Evolutionary conservation across 2,888 invertebrate genomes (phyloP).

Genomic region (Drosophila kanekoi): DNA sequence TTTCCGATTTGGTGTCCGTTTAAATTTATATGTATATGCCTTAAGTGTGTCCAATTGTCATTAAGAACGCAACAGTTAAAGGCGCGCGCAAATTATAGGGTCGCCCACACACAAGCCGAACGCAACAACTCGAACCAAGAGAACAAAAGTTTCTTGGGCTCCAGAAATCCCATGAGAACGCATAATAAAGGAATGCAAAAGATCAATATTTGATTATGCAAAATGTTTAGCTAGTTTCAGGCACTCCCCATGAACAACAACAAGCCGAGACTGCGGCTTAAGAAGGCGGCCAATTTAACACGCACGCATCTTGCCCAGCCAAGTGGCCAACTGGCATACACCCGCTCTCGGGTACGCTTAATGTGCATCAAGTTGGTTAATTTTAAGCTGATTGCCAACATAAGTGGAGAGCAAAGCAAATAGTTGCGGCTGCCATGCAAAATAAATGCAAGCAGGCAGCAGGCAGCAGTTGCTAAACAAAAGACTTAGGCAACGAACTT

Average conservation of each 20-base stretch:
- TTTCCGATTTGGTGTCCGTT: slow-evolving; percentile 42
- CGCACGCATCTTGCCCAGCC: slow-evolving; percentile 47
- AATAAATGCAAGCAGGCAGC: slow-evolving; percentile 40
- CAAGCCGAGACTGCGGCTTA: slow-evolving; percentile 24
- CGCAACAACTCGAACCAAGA: not conserved
- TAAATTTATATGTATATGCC: slow-evolving; percentile 43
- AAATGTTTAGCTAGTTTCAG: slow-evolving; percentile 42
- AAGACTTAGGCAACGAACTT: slow-evolving; percentile 77
- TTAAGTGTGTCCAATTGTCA: slow-evolving; percentile 44
- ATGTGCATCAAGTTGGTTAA: slow-evolving; percentile 71
- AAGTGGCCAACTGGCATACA: slow-evolving; percentile 36
- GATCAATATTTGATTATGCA: slow-evolving; percentile 67
- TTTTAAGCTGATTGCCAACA: slow-evolving; percentile 74
- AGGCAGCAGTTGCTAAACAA: slow-evolving; percentile 42
- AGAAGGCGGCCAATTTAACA: slow-evolving; percentile 55
- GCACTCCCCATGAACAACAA: slow-evolving; percentile 43
- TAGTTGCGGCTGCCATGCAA: slow-evolving; percentile 35
- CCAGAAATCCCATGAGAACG: slow-evolving; percentile 12
- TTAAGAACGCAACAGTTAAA: slow-evolving; percentile 37
- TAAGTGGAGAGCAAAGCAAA: slow-evolving; percentile 62
- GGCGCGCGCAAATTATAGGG: slow-evolving; percentile 42
- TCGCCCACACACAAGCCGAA: slow-evolving; percentile 40
- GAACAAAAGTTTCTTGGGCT: not conserved
- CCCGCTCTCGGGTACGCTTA: slow-evolving; percentile 54
- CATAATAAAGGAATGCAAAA: slow-evolving; percentile 44